phyloP scores from a whole-genome alignment of 2,888 invertebrate species.

The Petrolisthes manimaculis region DNA sequence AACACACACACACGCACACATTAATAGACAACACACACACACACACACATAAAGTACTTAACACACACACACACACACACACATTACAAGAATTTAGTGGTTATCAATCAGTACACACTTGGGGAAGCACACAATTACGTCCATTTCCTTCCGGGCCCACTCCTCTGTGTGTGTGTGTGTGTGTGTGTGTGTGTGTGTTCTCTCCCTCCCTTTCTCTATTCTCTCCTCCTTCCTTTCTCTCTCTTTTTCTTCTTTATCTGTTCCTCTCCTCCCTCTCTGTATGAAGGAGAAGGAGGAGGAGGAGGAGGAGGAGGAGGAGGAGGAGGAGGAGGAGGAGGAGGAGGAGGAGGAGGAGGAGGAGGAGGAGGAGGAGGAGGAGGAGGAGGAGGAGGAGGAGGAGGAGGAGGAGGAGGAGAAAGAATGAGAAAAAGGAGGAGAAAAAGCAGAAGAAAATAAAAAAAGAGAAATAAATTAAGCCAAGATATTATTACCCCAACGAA shows the following conservation, averaged over 20 bases:
- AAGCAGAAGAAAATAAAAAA: not conserved
- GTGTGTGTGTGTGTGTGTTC: not conserved
- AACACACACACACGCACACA: slow-evolving; percentile 10
- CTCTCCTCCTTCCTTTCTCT: not conserved
- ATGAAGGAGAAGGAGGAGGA: not conserved
- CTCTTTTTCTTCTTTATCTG: not conserved
- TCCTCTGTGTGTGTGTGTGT: too few species aligned
- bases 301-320: not conserved
- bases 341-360: not conserved
- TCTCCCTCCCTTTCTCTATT: not conserved
- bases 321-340: not conserved
- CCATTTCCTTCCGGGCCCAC: not conserved
- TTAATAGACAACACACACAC: not conserved
- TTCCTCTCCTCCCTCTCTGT: not conserved
- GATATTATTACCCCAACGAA: too few species aligned
- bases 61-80: not conserved
- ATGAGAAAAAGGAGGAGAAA: not conserved
- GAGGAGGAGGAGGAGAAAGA: not conserved
- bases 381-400: not conserved
- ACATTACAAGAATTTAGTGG: too few species aligned
- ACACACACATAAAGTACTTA: not conserved
- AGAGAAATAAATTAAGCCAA: not conserved
- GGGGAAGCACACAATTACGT: too few species aligned
- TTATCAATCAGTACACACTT: too few species aligned
- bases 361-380: not conserved